A percentile compares a stretch with the other conserved stretches of the same genome.
Evolutionary conservation across 2,888 invertebrate genomes (phyloP).

Genomic region (Mythimna lalbum): DNA sequence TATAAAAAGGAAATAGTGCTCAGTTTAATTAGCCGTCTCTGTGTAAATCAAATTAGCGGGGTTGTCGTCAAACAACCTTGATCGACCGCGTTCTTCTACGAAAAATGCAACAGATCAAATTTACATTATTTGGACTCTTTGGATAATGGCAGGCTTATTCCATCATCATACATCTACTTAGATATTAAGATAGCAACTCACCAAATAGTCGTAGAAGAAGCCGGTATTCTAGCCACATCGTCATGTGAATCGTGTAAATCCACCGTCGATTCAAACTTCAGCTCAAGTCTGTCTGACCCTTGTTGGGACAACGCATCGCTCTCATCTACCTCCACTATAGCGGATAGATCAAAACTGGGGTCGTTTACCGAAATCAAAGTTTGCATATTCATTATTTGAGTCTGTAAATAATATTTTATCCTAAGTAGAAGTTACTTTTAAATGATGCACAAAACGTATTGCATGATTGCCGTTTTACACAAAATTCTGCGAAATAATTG

Average conservation of each 20-base stretch:
- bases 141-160: not conserved
- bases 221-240: slow-evolving; percentile 77
- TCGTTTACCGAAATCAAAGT: slow-evolving; percentile 85
- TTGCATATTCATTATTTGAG: slow-evolving; percentile 87
- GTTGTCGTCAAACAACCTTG: not conserved
- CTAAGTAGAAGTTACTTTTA: not conserved
- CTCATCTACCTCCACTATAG: slow-evolving; percentile 88
- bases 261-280: slow-evolving; percentile 82
- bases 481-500: not conserved
- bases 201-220: slow-evolving; percentile 84
- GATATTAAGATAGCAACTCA: slow-evolving; percentile 52
- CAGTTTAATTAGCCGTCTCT: not conserved
- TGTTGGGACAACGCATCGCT: slow-evolving; percentile 80
- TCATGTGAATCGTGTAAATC: slow-evolving; percentile 81
- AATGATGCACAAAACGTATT: not conserved
- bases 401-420: slow-evolving; percentile 69
- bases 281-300: slow-evolving; percentile 82
- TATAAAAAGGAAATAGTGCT: no score
- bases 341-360: slow-evolving; percentile 87
- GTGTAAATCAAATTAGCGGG: not conserved
- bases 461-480: not conserved
- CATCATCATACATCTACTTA: not conserved
- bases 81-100: no score
- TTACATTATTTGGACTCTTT: not conserved
- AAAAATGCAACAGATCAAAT: not conserved